A percentile compares a stretch with the other conserved stretches of the same genome.
phyloP scores from a whole-genome alignment of 2,888 invertebrate species.

The Thelaira solivaga region DNA sequence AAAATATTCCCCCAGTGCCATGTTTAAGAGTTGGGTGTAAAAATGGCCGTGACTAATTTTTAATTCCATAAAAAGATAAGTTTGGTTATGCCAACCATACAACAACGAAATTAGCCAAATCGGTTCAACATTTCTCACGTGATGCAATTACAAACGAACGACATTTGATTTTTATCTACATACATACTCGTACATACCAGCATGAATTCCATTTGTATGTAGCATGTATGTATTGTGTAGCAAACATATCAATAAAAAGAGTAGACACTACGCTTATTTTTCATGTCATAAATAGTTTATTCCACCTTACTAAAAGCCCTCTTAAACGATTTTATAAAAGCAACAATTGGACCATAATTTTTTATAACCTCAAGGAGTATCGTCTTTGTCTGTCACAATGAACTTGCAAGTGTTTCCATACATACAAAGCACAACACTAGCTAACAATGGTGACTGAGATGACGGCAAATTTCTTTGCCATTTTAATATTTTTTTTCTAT shows the following conservation, averaged over 20 bases:
- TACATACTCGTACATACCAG: too few relatives aligned
- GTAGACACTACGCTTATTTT: not conserved
- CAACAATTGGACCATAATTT: constrained; percentile 38
- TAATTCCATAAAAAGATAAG: too few relatives aligned
- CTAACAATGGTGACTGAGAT: not conserved
- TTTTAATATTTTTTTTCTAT: constrained; percentile 4
- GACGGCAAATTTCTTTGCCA: not conserved
- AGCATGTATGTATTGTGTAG: not conserved
- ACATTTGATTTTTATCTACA: too few relatives aligned
- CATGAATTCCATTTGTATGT: too few relatives aligned
- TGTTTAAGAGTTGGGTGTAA: too few relatives aligned
- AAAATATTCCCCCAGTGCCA: too few relatives aligned
- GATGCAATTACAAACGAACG: too few relatives aligned
- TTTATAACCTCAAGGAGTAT: constrained; percentile 8
- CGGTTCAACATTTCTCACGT: too few relatives aligned
- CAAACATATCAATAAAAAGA: not conserved
- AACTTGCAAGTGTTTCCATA: not conserved
- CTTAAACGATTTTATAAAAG: constrained; percentile 29
- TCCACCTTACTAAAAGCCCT: constrained; percentile 8
- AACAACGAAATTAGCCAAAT: too few relatives aligned
- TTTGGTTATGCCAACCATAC: too few relatives aligned
- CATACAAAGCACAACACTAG: not conserved
- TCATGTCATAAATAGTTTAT: constrained; percentile 5
- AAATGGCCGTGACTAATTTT: too few relatives aligned
- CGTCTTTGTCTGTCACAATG: constrained; percentile 6